Evolutionary conservation across 2,888 invertebrate genomes (phyloP), one percentile per base, ranked within the genome.

Genomic region (Coecobrya sp.): DNA sequence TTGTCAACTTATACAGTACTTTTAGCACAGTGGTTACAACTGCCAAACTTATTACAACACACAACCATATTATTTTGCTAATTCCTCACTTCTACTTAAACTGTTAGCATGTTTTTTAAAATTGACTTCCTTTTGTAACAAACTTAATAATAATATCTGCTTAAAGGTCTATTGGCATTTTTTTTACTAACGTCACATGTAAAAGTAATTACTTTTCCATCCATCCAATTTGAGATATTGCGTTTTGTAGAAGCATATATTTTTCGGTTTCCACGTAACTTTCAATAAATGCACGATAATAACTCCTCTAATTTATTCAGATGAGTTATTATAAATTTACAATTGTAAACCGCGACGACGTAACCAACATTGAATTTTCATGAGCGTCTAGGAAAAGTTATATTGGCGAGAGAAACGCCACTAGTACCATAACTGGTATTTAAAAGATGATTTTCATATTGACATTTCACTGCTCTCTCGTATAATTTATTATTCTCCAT

Each of bases 261-360:
- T 36, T 36, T 36, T 36, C 36, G 36, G 36, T 36, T 36, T 4
- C 36, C 13, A 10, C 13, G 13, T 7, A 49, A 30, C 13, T 73
- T 36, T n/a, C 36, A 68, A 68, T 27, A 68, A 22, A 52, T 16
- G 27, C 52, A n/a, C 49, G 13, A 79, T 79, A 27, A 13, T 52
- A 52, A 13, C 76, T 19, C 16, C 27, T n/a, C n/a, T 79, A 79
- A 79, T 52, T 79, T 79, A 79, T 79, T 79, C 79, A n/a, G 49
- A 25, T 52, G 79, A 79, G 52, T n/a, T 79, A 79, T 79, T 79
- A 52, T 52, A 55, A 79, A 79, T 79, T n/a, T 55, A 52, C 52
- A 79, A 73, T 16, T 73, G 73, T 7, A 70, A 62, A 62, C 22
- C 62, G 19, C 8, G 11, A n/a, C 19, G 19, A 65, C 65, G 19